A percentile compares a stretch with the other conserved stretches of the same genome.
Conservation (phyloP, 2,797 vertebrate species). For the Sebastolobus altivelis region DNA sequence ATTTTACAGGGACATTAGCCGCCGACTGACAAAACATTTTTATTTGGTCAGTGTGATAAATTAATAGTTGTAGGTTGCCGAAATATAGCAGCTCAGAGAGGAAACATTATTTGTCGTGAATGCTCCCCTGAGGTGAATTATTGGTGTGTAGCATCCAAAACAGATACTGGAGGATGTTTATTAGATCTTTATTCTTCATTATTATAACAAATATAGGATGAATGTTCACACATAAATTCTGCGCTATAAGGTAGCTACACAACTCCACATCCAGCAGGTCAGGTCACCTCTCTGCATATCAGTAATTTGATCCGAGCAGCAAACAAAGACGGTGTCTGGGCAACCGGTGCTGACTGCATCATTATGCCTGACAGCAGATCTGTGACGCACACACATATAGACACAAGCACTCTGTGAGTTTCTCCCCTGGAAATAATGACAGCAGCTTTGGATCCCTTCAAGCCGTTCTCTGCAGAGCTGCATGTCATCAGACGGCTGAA, state of each 20-base stretch:
- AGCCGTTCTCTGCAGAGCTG: conserved; percentile 44
- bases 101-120: conserved; percentile 19
- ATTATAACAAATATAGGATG: conserved; percentile 17
- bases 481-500: conserved; percentile 45
- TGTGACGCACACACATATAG: conserved; percentile 13
- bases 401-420: conserved; percentile 7
- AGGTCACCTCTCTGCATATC: conserved; percentile 25
- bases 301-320: conserved; percentile 67
- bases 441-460: conserved; percentile 27
- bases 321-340: conserved; percentile 70
- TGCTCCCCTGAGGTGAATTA: conserved; percentile 26
- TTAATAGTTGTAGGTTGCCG: conserved; percentile 16
- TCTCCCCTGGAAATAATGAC: conserved; percentile 33
- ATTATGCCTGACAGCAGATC: conserved; percentile 46
- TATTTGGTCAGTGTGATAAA: conserved; percentile 46
- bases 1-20: conserved; percentile 32
- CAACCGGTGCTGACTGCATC: conserved; percentile 59
- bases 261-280: conserved; percentile 19
- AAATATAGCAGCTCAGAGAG: conserved; percentile 20
- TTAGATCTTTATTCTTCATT: conserved; percentile 15
- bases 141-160: conserved; percentile 5
- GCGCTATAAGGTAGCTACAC: not conserved
- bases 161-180: conserved; percentile 4
- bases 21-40: conserved; percentile 28
- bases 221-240: conserved; percentile 1